phyloP scores from a whole-genome alignment of 2,888 invertebrate species.

The Noctua pronuba region DNA sequence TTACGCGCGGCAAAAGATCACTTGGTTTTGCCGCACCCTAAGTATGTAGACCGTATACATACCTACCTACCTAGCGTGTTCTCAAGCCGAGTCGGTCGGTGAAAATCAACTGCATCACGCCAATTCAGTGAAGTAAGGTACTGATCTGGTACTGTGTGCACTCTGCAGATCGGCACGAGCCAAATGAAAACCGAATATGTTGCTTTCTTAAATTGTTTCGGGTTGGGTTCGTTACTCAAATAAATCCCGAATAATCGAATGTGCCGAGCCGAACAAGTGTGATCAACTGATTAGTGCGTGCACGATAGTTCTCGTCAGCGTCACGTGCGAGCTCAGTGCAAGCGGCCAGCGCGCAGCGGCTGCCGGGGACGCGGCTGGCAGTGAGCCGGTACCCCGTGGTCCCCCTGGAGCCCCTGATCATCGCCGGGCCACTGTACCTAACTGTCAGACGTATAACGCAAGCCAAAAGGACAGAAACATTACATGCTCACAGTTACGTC shows the following conservation, averaged over 20 bases:
- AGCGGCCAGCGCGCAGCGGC: no score
- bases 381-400: background rate
- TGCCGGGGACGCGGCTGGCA: background rate
- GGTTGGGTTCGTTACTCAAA: background rate
- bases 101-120: no score
- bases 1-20: background rate
- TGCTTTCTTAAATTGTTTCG: background rate
- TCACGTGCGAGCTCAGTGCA: no score
- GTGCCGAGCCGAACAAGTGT: background rate
- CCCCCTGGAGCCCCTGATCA: background rate
- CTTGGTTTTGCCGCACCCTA: background rate
- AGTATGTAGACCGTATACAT: no score
- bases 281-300: background rate
- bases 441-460: background rate
- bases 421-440: background rate
- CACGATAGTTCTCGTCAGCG: background rate
- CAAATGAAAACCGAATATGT: background rate
- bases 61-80: background rate
- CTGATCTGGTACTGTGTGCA: background rate
- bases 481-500: no score
- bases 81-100: background rate
- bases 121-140: background rate
- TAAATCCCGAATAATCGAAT: background rate
- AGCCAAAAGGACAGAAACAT: background rate
- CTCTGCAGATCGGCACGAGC: background rate